These are phyloP conservation scores for Peromyscus attwateri DNA, from an alignment of 2,797 vertebrate species.

Conservation along the genomic window DNA sequence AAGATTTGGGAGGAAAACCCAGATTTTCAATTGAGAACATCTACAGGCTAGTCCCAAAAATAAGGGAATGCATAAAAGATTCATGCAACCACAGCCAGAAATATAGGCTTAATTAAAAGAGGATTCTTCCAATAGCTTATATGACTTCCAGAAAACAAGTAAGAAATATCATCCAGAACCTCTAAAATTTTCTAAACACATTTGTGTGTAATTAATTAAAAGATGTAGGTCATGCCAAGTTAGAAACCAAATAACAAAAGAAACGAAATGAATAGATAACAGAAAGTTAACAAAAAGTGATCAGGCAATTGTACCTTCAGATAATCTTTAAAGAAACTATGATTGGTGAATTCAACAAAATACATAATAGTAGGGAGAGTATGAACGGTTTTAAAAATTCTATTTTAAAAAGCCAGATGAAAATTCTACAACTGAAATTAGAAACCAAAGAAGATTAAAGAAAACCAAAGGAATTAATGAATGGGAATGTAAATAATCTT, in stretches of 20 bases:
- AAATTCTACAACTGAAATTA: conserved; percentile 54
- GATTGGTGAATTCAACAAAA: conserved; percentile 5
- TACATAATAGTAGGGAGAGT: background rate
- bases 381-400: background rate
- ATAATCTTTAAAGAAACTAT: background rate
- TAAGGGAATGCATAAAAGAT: background rate
- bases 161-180: background rate
- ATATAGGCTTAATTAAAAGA: background rate
- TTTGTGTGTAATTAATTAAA: background rate
- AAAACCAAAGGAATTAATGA: conserved; percentile 12
- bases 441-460: conserved; percentile 8
- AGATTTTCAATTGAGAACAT: background rate
- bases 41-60: background rate
- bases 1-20: background rate
- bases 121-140: background rate
- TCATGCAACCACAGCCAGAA: background rate
- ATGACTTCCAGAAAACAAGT: background rate
- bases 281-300: background rate
- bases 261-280: background rate
- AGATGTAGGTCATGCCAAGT: background rate
- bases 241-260: conserved; percentile 5
- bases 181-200: background rate
- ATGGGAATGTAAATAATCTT: background rate
- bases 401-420: background rate
- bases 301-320: background rate